Base-by-base conservation (phyloP, 2,113 vertebrate species). In the Anguilla rostrata region DNA sequence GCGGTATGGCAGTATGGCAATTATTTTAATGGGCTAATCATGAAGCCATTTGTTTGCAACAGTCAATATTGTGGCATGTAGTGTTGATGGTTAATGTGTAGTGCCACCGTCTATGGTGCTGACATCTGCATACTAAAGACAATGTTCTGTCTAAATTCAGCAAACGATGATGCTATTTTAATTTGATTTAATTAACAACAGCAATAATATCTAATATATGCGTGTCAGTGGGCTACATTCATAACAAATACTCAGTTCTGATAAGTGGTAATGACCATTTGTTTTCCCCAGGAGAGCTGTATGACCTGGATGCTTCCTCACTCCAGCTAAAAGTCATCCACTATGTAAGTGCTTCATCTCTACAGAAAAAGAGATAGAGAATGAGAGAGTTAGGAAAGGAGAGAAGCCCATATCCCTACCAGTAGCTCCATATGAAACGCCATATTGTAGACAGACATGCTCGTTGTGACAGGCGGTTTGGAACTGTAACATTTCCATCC, bases 271-370 rank as follows among this genome's bases (percentile, higher is more conserved):
- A n/a, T 40, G 39, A 80, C 39, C 14, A 15, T 80, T 80, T 15
- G 0, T 6, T 18, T 29, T 41, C 78, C 78, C 39, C 39, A 80
- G 78, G 78, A 40, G 78, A 80, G 78, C 39, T 80, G 39, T 80
- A 80, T 40, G 78, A 80, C 78, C 78, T 80, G 78, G 78, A 80
- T 41, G 78, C 78, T 41, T 7, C 39, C 16, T 80, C 78, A 18
- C 78, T 80, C 39, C 78, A 80, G 78, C 78, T 80, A 3, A 80
- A 80, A 40, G 78, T 80, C 39, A 80, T 96, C 89, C 95, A 95
- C 86, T 96, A 96, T 0, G 96, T 96, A 93, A 96, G 96, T 96
- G 90, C 26, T 26, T 7, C 71, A 34, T 75, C 71, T 53, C 8
- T 14, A 53, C n/a, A 34, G 71, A 29, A 9, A 75, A 2, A 75